Base-by-base conservation (phyloP, 2,888 invertebrate genomes). In the Acanthosepion esculentum region DNA sequence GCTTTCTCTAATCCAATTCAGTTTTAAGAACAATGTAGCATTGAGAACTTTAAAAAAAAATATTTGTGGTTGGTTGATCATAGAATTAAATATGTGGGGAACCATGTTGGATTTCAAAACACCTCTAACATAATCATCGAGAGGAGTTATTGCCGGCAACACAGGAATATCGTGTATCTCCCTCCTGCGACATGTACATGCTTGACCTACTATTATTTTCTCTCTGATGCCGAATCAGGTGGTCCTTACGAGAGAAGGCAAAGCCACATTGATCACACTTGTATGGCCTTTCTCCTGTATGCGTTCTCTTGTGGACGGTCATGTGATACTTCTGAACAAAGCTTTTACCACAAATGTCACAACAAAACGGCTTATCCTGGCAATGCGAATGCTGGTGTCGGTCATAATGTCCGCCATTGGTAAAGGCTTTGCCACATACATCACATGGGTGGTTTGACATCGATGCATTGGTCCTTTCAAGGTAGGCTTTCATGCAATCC, bases 281-380 rank as follows among this genome's bases (percentile, higher is more conserved):
- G 53, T 18, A 93, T 15, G 93, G 93, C n/a, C 93, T 93, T 50
- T 93, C 93, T 50, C 93, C 93, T 1, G 93, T 53, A 53, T 93
- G 93, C 4, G 93, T 93, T 48, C 93, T 48, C n/a, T 93, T 93
- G 53, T 93, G 93, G 53, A 93, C 93, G 53, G 93, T 93, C 48
- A 93, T 48, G 50, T 93, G 93, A 48, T 93, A 93, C 48, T 93
- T 93, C 93, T 93, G 93, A 53, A 93, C 93, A 93, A 93, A 93
- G n/a, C 53, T 53, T 53, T 93, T 93, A 20, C 93, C 93, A 93
- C 93, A 93, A n/a, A 93, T 93, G 48, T 93, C 93, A 93, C 93
- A 93, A 53, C 48, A 53, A 48, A 50, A 93, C n/a, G 53, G 93
- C 53, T 93, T 93, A 18, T 93, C 93, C 53, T 50, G 93, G 48